Evolutionary conservation across 2,113 vertebrate species (phyloP), one percentile per base, ranked within the genome.

Genomic region (Electrona antarctica): DNA sequence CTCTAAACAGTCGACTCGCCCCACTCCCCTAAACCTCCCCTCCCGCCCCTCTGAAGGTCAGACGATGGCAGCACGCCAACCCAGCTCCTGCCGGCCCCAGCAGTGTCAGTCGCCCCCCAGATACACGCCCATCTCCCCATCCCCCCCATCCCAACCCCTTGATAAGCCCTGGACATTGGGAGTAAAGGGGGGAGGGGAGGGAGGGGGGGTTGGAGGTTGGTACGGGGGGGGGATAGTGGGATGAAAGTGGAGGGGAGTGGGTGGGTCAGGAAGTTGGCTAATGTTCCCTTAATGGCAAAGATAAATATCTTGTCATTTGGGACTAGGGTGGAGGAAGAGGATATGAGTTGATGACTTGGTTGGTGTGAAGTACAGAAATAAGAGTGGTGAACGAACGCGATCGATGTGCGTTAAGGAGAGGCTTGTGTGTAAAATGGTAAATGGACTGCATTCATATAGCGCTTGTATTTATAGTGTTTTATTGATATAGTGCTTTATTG

Each of bases 61-160:
- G 92, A 93, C 92, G 91, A 93, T 93, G 92, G 92, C 93, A 93
- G 90, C 92, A 94, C 92, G 92, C 93, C 93, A 94, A 94, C 92
- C 93, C 93, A 92, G 89, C 94, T 94, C 93, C 92, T 94, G 92
- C 91, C 91, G 78, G 85, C 85, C 86, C 28, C 91, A 88, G 85
- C 88, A 79, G 79, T 81, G 85, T 90, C 85, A 90, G 87, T 87
- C 85, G 89, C 90, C 84, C 85, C 82, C 90, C 92, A 91, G 92
- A 92, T 90, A 90, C 90, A 92, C 77, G 86, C 88, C 33, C 1
- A n/a, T n/a, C 33, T 41, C 33, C 89, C 79, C 87, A n/a, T n/a
- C 85, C 87, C 88, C 84, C 76, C 73, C 49, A 64, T 45, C 74
- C 49, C 73, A 79, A 71, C 69, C 45, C 71, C 70, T 1, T 41